Percentiles rank a stretch among this genome's conserved stretches.
These are phyloP conservation scores for Pocota personata DNA, from an alignment of 2,888 invertebrate species.

Conservation along the genomic window DNA sequence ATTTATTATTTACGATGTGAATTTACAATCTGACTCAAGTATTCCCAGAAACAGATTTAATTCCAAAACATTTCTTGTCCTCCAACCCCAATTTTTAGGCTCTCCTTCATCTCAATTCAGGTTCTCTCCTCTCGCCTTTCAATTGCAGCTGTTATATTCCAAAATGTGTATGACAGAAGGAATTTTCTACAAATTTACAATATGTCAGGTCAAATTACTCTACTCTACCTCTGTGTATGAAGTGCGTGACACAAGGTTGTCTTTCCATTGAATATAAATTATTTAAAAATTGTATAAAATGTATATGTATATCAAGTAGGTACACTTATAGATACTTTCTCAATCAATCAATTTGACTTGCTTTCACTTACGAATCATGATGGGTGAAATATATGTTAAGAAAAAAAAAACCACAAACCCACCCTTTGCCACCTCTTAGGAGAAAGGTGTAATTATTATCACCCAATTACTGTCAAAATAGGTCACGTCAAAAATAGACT, in stretches of 20 bases:
- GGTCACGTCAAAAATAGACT: slow-evolving; percentile 24
- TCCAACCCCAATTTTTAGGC: neutral
- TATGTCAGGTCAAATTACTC: slow-evolving; percentile 26
- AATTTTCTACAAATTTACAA: slow-evolving; percentile 40
- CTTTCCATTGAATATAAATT: slow-evolving; percentile 41
- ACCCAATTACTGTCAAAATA: slow-evolving; percentile 38
- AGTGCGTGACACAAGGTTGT: slow-evolving; percentile 48
- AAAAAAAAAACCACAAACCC: neutral
- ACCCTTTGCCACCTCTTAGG: neutral
- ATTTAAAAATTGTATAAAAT: slow-evolving; percentile 30
- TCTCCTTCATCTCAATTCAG: neutral
- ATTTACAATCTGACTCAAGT: neutral
- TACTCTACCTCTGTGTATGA: neutral
- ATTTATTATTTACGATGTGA: neutral
- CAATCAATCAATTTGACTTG: slow-evolving; percentile 25
- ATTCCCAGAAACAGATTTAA: neutral
- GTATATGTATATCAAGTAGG: neutral
- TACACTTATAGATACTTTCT: too few relatives aligned
- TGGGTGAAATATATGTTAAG: neutral
- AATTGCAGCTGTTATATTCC: neutral
- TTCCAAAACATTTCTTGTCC: neutral
- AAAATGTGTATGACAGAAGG: slow-evolving; percentile 1
- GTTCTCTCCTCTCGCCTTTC: neutral
- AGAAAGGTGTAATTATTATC: slow-evolving; percentile 26
- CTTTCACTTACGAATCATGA: neutral